Evolutionary conservation across 2,888 invertebrate species (phyloP).

Genomic region (Aleiodes alternator): DNA sequence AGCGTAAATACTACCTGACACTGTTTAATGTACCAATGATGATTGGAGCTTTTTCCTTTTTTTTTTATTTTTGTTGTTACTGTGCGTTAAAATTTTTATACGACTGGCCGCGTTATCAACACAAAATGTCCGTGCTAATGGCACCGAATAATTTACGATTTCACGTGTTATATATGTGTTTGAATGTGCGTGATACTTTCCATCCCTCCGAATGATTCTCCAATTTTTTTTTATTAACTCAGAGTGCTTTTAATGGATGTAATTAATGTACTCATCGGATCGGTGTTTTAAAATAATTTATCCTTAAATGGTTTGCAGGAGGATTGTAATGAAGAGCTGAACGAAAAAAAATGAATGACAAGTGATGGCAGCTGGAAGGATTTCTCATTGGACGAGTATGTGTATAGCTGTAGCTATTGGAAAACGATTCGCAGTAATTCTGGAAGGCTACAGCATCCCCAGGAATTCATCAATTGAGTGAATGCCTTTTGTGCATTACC

Average conservation of each 20-base stretch:
- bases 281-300: neutral
- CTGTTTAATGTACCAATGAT: conserved; percentile 53
- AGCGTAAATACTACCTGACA: conserved; percentile 41
- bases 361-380: neutral
- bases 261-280: conserved; percentile 40
- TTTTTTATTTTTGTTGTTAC: conserved; percentile 52
- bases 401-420: neutral
- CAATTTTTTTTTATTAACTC: conserved; percentile 45
- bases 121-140: conserved; percentile 68
- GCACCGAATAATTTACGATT: conserved; percentile 67
- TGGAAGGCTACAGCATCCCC: neutral
- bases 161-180: conserved; percentile 21
- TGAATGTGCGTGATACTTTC: conserved; percentile 51
- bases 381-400: neutral
- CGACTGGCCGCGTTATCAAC: conserved; percentile 58
- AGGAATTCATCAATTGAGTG: neutral
- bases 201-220: conserved; percentile 53
- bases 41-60: conserved; percentile 59
- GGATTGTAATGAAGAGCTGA: neutral
- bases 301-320: conserved; percentile 8
- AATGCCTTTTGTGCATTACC: neutral
- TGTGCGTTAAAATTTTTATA: conserved; percentile 55
- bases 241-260: conserved; percentile 19
- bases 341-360: conserved; percentile 4
- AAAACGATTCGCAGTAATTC: neutral